Evolutionary conservation across 2,113 vertebrate genomes (phyloP).

Genomic region (Benitochromis conjunctus): DNA sequence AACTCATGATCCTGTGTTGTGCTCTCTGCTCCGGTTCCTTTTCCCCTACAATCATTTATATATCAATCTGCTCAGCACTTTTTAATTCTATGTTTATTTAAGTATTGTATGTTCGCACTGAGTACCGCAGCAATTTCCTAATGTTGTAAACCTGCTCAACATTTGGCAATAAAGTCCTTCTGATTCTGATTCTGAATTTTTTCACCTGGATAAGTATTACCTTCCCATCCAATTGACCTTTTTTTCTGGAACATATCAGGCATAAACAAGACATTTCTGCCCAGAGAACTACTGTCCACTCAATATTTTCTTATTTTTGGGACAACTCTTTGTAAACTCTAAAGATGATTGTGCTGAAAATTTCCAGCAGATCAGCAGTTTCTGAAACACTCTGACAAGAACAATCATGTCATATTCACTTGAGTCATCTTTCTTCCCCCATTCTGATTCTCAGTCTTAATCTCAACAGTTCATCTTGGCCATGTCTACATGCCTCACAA

Average conservation of each 20-base stretch:
- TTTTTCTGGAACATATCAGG: background rate
- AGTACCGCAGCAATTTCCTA: no score
- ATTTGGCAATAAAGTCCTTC: no score
- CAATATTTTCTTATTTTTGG: background rate
- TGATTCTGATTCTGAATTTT: no score
- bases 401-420: background rate
- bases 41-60: no score
- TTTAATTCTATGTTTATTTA: no score
- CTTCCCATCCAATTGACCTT: background rate
- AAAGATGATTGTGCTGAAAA: background rate
- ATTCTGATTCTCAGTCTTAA: background rate
- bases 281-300: no score
- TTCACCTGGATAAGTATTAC: background rate
- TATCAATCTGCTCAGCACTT: no score
- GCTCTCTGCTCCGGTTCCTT: no score
- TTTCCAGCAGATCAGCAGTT: background rate
- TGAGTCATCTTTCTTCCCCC: background rate
- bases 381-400: background rate
- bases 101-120: no score
- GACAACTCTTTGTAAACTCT: background rate
- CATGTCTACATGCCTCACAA: background rate
- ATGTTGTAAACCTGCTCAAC: no score
- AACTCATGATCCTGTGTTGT: no score
- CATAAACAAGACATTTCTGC: background rate
- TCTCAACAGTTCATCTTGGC: background rate